These are phyloP conservation scores for Grallaria varia DNA, from an alignment of 2,113 vertebrate genomes.

Conservation along the genomic window DNA sequence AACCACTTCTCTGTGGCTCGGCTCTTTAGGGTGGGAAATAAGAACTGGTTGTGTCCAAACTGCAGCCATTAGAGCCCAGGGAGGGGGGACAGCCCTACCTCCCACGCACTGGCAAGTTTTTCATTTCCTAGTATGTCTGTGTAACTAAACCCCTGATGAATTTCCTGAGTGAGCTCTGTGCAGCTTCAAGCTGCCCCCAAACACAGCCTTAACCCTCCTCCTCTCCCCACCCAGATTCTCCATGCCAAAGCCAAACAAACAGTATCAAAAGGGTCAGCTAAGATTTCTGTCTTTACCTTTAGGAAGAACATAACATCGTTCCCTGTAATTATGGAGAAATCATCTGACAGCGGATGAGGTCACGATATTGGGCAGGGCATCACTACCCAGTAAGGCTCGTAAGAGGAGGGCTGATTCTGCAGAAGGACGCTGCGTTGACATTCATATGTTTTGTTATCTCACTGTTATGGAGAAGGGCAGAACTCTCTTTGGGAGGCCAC, in stretches of 20 bases:
- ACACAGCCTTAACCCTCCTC: not conserved
- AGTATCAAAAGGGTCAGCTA: not conserved
- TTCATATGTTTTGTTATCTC: not conserved
- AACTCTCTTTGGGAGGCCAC: not conserved
- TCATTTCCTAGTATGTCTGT: not conserved
- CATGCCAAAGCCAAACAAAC: not conserved
- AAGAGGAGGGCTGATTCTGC: not conserved
- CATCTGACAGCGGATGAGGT: not conserved
- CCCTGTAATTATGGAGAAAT: not conserved
- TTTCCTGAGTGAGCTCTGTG: rapidly evolving
- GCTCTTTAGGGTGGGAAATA: rapidly evolving
- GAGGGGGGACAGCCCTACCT: not conserved
- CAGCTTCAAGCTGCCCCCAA: not conserved
- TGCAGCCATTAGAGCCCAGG: rapidly evolving
- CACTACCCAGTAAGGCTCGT: not conserved
- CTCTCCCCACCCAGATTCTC: not conserved
- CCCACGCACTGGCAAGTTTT: not conserved
- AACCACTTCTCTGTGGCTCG: not conserved
- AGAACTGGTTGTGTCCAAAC: not conserved
- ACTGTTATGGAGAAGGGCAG: not conserved
- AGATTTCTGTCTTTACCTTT: rapidly evolving
- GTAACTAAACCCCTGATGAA: not conserved
- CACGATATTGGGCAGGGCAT: not conserved
- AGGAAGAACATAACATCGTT: not conserved
- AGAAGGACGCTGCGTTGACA: not conserved